A percentile compares a stretch with the other conserved stretches of the same genome.
Evolutionary conservation across 2,888 invertebrate genomes (phyloP).

Genomic region (Ophion ventricosus): DNA sequence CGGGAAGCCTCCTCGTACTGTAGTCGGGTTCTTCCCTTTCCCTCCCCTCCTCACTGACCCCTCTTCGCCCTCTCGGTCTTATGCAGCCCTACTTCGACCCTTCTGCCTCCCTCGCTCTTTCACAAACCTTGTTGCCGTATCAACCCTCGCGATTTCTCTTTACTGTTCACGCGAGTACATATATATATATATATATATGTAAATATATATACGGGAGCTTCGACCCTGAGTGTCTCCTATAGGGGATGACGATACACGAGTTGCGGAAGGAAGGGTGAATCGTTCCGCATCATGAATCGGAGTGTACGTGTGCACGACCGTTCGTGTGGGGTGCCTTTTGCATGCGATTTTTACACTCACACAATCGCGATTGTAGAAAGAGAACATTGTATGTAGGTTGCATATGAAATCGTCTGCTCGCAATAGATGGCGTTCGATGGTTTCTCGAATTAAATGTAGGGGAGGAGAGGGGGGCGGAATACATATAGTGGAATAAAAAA

Average conservation of each 20-base stretch:
- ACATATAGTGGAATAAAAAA: no score
- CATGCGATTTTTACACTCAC: neutral
- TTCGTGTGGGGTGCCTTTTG: neutral
- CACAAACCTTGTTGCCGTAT: slow-evolving; percentile 9
- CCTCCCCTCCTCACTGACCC: neutral
- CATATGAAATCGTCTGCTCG: no score
- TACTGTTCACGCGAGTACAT: slow-evolving; percentile 27
- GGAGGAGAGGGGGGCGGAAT: no score
- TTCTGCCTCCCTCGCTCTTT: slow-evolving; percentile 11
- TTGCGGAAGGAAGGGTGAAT: slow-evolving; percentile 62
- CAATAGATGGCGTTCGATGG: no score
- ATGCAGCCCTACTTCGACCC: neutral
- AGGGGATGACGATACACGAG: slow-evolving; percentile 61
- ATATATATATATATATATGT: slow-evolving; percentile 50
- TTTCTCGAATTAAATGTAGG: no score
- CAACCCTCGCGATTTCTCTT: slow-evolving; percentile 38
- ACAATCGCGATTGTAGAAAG: no score
- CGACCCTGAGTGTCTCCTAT: slow-evolving; percentile 32
- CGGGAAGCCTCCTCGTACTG: slow-evolving; percentile 57
- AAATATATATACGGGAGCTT: slow-evolving; percentile 46
- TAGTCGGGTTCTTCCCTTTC: slow-evolving; percentile 4
- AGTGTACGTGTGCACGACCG: slow-evolving; percentile 8
- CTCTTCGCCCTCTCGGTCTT: slow-evolving; percentile 39
- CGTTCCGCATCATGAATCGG: slow-evolving; percentile 42
- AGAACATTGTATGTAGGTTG: no score